Conservation (phyloP, 2,888 invertebrate genomes). For the Rhopalosiphum nymphaeae region DNA sequence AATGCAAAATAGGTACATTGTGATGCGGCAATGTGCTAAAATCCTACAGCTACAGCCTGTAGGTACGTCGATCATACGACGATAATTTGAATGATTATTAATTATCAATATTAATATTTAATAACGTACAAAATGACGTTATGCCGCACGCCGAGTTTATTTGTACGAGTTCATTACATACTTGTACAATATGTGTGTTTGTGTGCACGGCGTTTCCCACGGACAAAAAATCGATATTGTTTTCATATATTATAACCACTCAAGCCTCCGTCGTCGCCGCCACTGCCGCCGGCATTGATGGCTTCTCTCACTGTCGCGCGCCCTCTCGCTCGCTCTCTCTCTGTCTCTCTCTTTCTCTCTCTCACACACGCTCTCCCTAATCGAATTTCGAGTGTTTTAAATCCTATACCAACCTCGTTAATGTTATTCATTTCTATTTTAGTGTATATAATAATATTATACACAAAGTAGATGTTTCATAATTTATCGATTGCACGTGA, state of each 20-base stretch:
- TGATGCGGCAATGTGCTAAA: background rate
- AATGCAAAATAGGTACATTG: background rate
- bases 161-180: background rate
- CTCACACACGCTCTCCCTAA: background rate
- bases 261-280: conserved; percentile 11
- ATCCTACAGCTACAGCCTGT: background rate
- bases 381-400: conserved; percentile 47
- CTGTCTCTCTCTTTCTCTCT: background rate
- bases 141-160: background rate
- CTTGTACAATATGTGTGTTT: background rate
- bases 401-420: conserved; percentile 41
- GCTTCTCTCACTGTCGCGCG: background rate
- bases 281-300: background rate
- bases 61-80: background rate
- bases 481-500: background rate
- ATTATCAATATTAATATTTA: background rate
- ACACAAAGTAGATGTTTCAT: background rate
- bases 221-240: conserved; percentile 52
- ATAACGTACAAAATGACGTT: background rate
- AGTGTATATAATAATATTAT: background rate
- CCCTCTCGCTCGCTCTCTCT: background rate
- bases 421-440: background rate
- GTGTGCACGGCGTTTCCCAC: conserved; percentile 34
- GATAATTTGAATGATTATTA: background rate
- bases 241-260: conserved; percentile 31